Base-by-base conservation (phyloP, 1,140 invertebrate species). In the Melanaphis sacchari region DNA sequence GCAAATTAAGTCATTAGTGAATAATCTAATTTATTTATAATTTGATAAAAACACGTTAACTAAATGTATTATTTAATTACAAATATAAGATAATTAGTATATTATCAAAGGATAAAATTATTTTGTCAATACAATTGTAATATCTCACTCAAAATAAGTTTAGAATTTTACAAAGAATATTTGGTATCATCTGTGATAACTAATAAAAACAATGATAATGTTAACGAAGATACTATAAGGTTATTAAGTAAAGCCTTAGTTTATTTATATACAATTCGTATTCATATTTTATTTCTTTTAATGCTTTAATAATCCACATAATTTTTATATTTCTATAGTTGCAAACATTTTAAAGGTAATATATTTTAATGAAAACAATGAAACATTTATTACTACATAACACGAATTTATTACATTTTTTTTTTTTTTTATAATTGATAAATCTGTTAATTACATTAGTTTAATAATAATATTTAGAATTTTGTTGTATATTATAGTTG, bases 11-110 rank as follows among this genome's bases (percentile, higher is more conserved):
- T 90, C 38, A 22, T 52, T 89, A 89, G 46, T 38, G 88, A 54
- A 54, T 89, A 88, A 88, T 46, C 41, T 54, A 89, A 89, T 89
- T 89, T 54, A 40, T 89, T 89, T 89, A 40, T 54, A 54, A 54
- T 89, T 36, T 54, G 88, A 54, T 89, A 52, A 54, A 52, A 89
- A 89, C 46, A 54, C 49, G 49, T 54, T 89, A 89, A 54, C 46
- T 52, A 89, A 89, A 89, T 38, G 22, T 52, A 89, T 36, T 89
- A 54, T 54, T 38, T 89, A 89, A 54, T 89, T 38, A 21, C 1
- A 26, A 54, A 89, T 24, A 52, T 52, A 24, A 49, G 43, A 52
- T 89, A 26, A 24, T 89, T 89, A 22, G 31, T 88, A 88, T 26
- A 89, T 7, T 52, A 24, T 54, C n/a, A 36, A 49, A 38, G n/a